A percentile compares a stretch with the other conserved stretches of the same genome.
Conservation (phyloP, 2,797 vertebrate genomes). For the Aulostomus chinensis region DNA sequence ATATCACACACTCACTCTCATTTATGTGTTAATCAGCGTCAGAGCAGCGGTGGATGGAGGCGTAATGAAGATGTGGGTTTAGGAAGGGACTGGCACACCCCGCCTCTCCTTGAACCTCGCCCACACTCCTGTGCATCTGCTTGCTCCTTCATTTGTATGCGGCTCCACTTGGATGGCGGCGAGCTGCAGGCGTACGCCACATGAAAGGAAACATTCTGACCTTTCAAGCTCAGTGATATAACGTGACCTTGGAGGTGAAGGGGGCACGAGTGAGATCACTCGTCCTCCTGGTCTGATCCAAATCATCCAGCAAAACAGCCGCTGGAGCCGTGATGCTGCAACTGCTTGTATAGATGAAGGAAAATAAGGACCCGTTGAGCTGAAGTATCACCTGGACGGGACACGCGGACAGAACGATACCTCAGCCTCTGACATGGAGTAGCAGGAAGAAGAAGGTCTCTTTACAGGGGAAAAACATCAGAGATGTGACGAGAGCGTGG, state of each 20-base stretch:
- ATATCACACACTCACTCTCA: conserved; percentile 54
- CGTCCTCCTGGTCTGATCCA: not conserved
- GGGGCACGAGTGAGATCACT: conserved; percentile 1
- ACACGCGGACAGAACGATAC: not conserved
- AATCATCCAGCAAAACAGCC: conserved; percentile 3
- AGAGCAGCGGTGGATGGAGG: conserved; percentile 31
- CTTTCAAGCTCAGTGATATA: conserved; percentile 43
- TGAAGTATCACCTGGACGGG: not conserved
- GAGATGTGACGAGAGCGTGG: no score
- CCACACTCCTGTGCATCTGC: conserved; percentile 47
- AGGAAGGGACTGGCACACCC: conserved; percentile 53
- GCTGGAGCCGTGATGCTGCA: not conserved
- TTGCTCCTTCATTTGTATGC: conserved; percentile 39
- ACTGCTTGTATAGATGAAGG: no score
- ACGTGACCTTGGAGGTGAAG: conserved; percentile 11
- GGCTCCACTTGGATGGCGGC: conserved; percentile 5
- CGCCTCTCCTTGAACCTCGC: not conserved
- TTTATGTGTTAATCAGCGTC: conserved; percentile 73
- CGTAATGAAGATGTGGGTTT: conserved; percentile 63
- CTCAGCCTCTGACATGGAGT: not conserved
- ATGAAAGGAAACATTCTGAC: conserved; percentile 50
- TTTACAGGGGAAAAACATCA: no score
- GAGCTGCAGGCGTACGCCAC: conserved; percentile 23
- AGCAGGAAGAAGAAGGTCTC: not conserved
- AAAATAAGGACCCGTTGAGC: no score